A percentile compares a stretch with the other conserved stretches of the same genome.
phyloP scores from a whole-genome alignment of 2,113 vertebrate genomes.

The Corvus moneduloides region DNA sequence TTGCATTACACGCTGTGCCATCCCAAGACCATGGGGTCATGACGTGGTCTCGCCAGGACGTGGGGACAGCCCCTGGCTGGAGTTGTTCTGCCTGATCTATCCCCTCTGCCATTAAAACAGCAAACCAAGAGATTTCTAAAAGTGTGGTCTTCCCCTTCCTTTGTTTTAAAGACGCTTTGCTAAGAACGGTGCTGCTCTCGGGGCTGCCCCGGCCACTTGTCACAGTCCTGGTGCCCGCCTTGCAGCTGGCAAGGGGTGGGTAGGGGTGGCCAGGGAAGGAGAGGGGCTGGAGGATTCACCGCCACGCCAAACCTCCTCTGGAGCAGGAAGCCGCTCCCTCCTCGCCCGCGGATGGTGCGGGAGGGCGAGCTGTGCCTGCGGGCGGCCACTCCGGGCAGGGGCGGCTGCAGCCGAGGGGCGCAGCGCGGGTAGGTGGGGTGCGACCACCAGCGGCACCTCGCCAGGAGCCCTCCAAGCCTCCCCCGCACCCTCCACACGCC shows the following conservation, averaged over 20 bases:
- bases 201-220: neutral
- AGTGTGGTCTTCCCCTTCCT: neutral
- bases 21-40: fast-evolving
- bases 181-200: neutral
- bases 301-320: fast-evolving
- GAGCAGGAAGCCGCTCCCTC: neutral
- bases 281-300: neutral
- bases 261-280: neutral
- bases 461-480: too few relatives aligned
- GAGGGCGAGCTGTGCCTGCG: neutral
- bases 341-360: neutral
- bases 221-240: neutral
- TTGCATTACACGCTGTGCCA: neutral
- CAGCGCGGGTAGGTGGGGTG: neutral
- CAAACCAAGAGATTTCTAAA: neutral
- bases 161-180: neutral
- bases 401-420: neutral
- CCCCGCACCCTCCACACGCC: too few relatives aligned
- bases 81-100: neutral
- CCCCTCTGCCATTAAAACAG: neutral
- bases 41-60: neutral
- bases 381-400: neutral
- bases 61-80: neutral
- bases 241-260: neutral
- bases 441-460: neutral